Evolutionary conservation across 2,888 invertebrate species (phyloP).

Genomic region (Stenoptilia bipunctidactyla): DNA sequence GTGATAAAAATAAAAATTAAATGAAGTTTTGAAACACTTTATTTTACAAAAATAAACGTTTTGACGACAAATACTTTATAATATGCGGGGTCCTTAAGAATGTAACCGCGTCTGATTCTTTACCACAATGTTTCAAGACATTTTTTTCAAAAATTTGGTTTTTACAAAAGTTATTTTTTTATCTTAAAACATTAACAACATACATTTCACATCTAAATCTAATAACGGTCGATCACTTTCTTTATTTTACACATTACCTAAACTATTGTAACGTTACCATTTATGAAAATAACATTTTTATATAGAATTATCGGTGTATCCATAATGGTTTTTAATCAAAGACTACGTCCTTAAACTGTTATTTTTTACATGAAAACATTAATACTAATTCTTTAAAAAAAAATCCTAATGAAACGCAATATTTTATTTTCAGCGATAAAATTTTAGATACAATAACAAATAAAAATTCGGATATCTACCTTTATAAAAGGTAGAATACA

Average conservation of each 20-base stretch:
- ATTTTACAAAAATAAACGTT: conserved; percentile 73
- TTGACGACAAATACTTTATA: conserved; percentile 72
- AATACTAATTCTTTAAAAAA: too few species aligned
- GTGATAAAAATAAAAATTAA: conserved; percentile 10
- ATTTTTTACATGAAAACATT: too few species aligned
- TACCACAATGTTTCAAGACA: conserved; percentile 78
- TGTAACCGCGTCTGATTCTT: conserved; percentile 46
- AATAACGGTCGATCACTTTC: conserved; percentile 66
- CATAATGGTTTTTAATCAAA: too few species aligned
- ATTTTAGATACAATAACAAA: too few species aligned
- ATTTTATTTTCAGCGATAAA: too few species aligned
- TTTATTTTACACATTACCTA: conserved; percentile 20
- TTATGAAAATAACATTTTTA: conserved; percentile 48
- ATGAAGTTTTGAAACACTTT: conserved; percentile 55
- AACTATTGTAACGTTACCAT: conserved; percentile 32
- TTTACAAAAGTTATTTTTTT: conserved; percentile 77
- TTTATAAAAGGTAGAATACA: too few species aligned
- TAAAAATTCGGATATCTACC: too few species aligned
- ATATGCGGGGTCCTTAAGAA: conserved; percentile 68
- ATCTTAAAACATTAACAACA: conserved; percentile 75
- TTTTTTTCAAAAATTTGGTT: conserved; percentile 74
- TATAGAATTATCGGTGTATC: too few species aligned
- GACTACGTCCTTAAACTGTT: too few species aligned
- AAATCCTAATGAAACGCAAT: too few species aligned
- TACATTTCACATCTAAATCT: conserved; percentile 70